Base-by-base conservation (phyloP, 1,140 invertebrate genomes). In the Phymastichus coffea region DNA sequence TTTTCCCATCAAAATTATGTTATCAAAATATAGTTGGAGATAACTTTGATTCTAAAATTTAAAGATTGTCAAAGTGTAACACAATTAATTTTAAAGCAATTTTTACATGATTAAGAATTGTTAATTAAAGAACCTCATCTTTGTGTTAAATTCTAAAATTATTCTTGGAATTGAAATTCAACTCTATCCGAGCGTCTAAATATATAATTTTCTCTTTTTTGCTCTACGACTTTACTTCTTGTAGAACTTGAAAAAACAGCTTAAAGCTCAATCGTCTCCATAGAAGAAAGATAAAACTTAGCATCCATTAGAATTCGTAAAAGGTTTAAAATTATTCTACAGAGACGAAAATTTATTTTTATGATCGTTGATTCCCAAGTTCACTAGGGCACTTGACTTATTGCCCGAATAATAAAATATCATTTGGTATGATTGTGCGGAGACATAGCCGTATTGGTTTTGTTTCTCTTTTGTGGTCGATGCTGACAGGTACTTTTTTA, bases 401-500 rank as follows among this genome's bases (percentile, higher is more conserved):
- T 35, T 53, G 12, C 22, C 23, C 38, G 35, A 47, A 57, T 62
- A 52, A 56, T 15, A 61, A 61, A 55, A 61, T 49, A 55, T 55
- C 37, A 61, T 61, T 61, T 61, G 51, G 44, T 61, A 61, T 56
- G 57, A 63, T 48, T 63, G 56, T 59, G 26, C 63, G 55, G 68
- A 71, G 70, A 64, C 67, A 70, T 74, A 70, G 65, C 51, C 63
- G 61, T 55, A 40, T 58, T 23, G 53, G 43, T 47, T 57, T 57
- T 53, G 40, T 43, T 62, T 61, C 48, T 61, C 63, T 49, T 51
- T 63, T 59, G 19, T 73, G 67, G 70, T 77, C 73, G 63, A 71
- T 73, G 65, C 62, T 71, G 68, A 70, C 75, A 78, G 75, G 75
- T 78, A 78, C 75, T 65, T 71, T n/a, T 70, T 75, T 67, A 70